Conservation (phyloP, 2,797 vertebrate genomes). For the Oophaga sylvatica region DNA sequence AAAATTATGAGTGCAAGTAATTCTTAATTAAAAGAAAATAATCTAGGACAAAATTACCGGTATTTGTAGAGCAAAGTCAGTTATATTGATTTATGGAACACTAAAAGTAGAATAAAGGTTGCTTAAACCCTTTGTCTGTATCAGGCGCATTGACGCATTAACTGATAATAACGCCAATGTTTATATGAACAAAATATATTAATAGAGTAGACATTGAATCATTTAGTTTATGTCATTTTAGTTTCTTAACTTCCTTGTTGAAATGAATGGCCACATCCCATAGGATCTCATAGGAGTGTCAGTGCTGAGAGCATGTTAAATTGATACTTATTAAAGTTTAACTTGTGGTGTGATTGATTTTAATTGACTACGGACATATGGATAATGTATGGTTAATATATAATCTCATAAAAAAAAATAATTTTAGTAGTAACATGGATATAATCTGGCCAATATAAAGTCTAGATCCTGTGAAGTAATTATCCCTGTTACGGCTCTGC, state of each 20-base stretch:
- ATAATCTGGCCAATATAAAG: too few relatives aligned
- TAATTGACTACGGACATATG: not conserved
- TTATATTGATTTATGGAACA: conserved; percentile 48
- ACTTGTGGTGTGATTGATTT: not conserved
- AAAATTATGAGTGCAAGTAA: rapidly evolving
- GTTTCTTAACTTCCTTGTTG: not conserved
- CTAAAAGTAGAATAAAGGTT: conserved; percentile 10
- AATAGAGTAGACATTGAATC: not conserved
- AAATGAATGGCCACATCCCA: not conserved
- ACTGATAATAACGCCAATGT: conserved; percentile 46
- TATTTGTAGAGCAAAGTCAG: conserved; percentile 3
- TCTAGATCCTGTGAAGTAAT: too few relatives aligned
- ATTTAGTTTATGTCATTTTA: conserved; percentile 5
- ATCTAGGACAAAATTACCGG: conserved; percentile 18
- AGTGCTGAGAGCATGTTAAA: not conserved
- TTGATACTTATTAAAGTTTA: not conserved
- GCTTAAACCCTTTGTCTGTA: conserved; percentile 26
- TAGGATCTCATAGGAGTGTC: not conserved
- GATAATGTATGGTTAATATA: not conserved
- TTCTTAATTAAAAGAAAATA: not conserved
- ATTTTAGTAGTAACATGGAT: not conserved
- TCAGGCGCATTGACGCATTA: rapidly evolving
- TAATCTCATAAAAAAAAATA: not conserved
- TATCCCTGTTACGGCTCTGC: too few relatives aligned
- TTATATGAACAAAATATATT: conserved; percentile 30